Conservation (phyloP, 1,140 invertebrate species). For the Drosophila pandora region DNA sequence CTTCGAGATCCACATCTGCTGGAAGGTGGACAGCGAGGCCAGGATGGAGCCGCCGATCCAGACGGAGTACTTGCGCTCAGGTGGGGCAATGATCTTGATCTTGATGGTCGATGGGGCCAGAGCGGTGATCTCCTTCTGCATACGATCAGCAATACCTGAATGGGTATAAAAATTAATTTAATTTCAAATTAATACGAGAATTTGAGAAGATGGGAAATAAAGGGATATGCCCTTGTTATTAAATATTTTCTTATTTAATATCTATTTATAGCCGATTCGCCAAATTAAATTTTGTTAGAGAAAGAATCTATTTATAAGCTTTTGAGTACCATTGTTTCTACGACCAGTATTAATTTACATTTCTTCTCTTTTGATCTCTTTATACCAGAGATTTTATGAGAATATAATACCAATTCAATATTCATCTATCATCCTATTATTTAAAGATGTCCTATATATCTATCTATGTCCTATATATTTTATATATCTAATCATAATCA, state of each 20-base stretch:
- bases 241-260: neutral
- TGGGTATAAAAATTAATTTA: neutral
- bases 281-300: neutral
- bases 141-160: constrained; percentile 92
- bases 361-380: no score
- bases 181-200: neutral
- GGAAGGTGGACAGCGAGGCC: constrained; percentile 92
- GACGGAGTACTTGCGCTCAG: constrained; percentile 95
- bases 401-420: no score
- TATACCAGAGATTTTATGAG: no score
- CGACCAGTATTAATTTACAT: no score
- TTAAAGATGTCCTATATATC: no score
- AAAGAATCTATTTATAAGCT: neutral
- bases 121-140: constrained; percentile 95
- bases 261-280: neutral
- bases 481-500: no score
- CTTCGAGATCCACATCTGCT: constrained; percentile 93
- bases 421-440: no score
- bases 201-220: neutral
- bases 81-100: constrained; percentile 97
- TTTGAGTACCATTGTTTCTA: no score
- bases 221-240: neutral
- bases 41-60: constrained; percentile 93
- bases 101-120: constrained; percentile 95
- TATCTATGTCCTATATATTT: no score